Conservation (phyloP, 2,797 vertebrate genomes). For the Odontamblyopus lacepedii region DNA sequence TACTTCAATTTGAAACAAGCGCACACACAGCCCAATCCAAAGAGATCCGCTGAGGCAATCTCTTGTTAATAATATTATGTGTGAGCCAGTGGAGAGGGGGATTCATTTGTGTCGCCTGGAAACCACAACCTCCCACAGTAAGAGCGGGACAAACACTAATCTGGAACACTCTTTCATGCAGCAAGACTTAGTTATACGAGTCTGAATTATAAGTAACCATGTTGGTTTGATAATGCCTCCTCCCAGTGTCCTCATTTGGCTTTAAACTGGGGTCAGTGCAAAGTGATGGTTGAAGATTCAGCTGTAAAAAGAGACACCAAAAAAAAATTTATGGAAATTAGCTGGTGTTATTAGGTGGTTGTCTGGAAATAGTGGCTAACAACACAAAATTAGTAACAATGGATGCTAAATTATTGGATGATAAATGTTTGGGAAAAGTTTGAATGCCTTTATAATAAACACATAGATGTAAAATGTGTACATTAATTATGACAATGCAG, state of each 20-base stretch:
- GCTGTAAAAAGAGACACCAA: not conserved
- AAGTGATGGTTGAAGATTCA: not conserved
- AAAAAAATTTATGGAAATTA: not conserved
- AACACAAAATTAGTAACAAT: not conserved
- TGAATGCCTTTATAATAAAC: not conserved
- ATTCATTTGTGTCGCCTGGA: conserved; percentile 20
- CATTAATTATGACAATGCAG: too few relatives aligned
- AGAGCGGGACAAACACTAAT: conserved; percentile 5
- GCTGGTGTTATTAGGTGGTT: not conserved
- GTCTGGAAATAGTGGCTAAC: not conserved
- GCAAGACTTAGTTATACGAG: not conserved
- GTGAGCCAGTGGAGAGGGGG: conserved; percentile 5
- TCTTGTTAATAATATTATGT: conserved; percentile 18
- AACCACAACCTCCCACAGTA: conserved; percentile 9
- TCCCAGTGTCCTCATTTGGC: not conserved
- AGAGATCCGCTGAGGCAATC: conserved; percentile 8
- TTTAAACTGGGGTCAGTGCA: not conserved
- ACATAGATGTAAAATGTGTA: too few relatives aligned
- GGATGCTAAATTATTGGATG: not conserved
- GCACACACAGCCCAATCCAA: conserved; percentile 5
- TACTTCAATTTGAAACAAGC: conserved; percentile 4
- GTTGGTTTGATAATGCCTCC: conserved; percentile 8
- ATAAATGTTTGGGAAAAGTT: not conserved
- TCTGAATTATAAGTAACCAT: not conserved
- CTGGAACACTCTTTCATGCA: conserved; percentile 8